A percentile compares a stretch with the other conserved stretches of the same genome.
phyloP scores from a whole-genome alignment of 2,888 invertebrate genomes.

The Phoenoteleia sp. region DNA sequence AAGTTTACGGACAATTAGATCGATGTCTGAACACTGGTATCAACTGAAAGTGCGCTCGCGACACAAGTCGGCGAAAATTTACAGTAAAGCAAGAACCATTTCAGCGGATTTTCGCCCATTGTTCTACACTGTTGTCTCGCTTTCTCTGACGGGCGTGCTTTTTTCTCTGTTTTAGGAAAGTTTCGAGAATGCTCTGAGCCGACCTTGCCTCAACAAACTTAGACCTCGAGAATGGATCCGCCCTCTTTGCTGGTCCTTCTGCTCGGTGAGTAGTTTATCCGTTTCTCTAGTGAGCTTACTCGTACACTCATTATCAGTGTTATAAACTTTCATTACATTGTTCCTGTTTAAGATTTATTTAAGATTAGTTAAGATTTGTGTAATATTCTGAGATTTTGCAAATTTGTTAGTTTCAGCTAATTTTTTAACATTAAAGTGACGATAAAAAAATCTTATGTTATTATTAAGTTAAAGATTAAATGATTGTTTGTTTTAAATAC shows the following conservation, averaged over 20 bases:
- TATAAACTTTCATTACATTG: too few relatives aligned
- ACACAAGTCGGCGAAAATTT: slow-evolving; percentile 46
- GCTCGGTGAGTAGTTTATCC: slow-evolving; percentile 81
- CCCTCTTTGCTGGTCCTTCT: slow-evolving; percentile 83
- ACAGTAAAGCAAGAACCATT: slow-evolving; percentile 56
- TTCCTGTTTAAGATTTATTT: too few relatives aligned
- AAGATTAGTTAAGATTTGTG: too few relatives aligned
- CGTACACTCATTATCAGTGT: neutral
- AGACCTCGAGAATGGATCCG: slow-evolving; percentile 83
- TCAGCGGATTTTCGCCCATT: slow-evolving; percentile 54
- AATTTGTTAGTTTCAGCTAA: too few relatives aligned
- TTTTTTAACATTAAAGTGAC: too few relatives aligned
- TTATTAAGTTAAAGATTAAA: too few relatives aligned
- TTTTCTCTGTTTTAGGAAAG: slow-evolving; percentile 79
- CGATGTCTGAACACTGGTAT: slow-evolving; percentile 48
- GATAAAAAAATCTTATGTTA: too few relatives aligned
- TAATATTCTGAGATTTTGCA: too few relatives aligned
- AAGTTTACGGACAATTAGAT: slow-evolving; percentile 64
- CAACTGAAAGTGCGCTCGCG: slow-evolving; percentile 40
- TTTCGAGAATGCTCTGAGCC: slow-evolving; percentile 84
- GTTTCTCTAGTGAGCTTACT: slow-evolving; percentile 16
- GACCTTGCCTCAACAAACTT: slow-evolving; percentile 77
- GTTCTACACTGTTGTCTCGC: slow-evolving; percentile 40
- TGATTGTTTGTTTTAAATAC: too few relatives aligned
- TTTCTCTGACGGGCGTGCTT: slow-evolving; percentile 49